Evolutionary conservation across 2,797 vertebrate species (phyloP).

Genomic region (Coranthus polyacanthus): DNA sequence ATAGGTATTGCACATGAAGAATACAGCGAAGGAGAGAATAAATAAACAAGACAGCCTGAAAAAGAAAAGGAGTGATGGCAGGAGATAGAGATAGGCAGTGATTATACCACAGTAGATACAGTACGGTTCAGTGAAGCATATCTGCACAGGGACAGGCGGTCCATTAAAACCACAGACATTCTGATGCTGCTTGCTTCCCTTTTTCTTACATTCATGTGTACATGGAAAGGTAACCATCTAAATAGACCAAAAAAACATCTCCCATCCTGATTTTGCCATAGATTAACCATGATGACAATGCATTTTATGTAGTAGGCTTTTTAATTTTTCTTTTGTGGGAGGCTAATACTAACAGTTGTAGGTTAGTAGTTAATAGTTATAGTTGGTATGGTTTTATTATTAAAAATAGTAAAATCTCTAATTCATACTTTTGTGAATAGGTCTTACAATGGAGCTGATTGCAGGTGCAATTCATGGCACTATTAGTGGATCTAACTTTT

Average conservation of each 20-base stretch:
- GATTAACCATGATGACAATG: slow-evolving; percentile 46
- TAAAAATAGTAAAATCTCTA: neutral
- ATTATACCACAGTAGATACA: slow-evolving; percentile 76
- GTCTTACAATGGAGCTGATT: too few species aligned
- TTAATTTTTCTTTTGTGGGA: neutral
- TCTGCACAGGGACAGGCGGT: slow-evolving; percentile 75
- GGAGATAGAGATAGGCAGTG: slow-evolving; percentile 73
- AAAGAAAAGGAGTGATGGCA: slow-evolving; percentile 74
- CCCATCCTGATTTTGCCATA: slow-evolving; percentile 28
- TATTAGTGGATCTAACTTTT: too few species aligned
- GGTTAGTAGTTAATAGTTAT: neutral
- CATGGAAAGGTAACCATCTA: slow-evolving; percentile 50
- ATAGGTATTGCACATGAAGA: slow-evolving; percentile 53
- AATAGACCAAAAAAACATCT: slow-evolving; percentile 45
- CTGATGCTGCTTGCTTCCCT: slow-evolving; percentile 65
- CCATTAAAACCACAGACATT: slow-evolving; percentile 76
- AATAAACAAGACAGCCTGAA: slow-evolving; percentile 73
- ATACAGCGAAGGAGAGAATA: slow-evolving; percentile 61
- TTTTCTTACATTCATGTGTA: slow-evolving; percentile 62
- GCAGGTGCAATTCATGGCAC: too few species aligned
- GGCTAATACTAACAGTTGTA: neutral
- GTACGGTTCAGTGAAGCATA: slow-evolving; percentile 83
- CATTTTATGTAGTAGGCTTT: neutral
- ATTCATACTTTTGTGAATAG: too few species aligned
- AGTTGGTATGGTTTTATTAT: too few species aligned